phyloP scores from a whole-genome alignment of 2,113 vertebrate species.

The Lathamus discolor region DNA sequence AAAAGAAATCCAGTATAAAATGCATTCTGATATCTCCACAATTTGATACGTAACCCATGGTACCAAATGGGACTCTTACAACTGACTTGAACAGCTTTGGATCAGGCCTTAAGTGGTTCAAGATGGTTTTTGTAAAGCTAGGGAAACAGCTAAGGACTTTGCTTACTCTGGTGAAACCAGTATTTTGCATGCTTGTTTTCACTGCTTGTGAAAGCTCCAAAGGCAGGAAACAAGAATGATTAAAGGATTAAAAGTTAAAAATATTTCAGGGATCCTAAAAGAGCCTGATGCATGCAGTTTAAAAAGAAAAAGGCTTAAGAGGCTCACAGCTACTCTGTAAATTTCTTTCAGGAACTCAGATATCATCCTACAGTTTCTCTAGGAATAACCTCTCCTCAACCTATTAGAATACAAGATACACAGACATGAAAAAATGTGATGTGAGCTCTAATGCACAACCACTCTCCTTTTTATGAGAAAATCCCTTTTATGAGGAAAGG shows the following conservation, averaged over 20 bases:
- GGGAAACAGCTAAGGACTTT: background rate
- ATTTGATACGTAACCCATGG: background rate
- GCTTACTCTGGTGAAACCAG: background rate
- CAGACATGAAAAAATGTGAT: background rate
- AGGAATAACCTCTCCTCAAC: background rate
- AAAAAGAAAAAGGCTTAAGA: background rate
- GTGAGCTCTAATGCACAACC: background rate
- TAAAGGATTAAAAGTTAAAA: background rate
- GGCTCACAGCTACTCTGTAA: background rate
- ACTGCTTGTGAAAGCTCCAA: background rate
- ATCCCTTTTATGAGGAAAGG: background rate
- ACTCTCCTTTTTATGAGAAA: background rate
- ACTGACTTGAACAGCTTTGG: background rate
- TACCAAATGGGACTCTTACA: background rate
- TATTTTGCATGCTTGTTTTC: background rate
- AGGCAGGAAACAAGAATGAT: background rate
- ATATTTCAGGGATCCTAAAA: background rate
- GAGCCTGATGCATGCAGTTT: background rate
- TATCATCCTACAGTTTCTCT: background rate
- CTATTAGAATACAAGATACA: background rate
- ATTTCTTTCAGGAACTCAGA: background rate
- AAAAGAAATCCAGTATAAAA: background rate
- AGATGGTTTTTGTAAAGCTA: background rate
- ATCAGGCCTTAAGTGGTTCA: background rate
- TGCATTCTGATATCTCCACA: background rate